Base-by-base conservation (phyloP, 1,140 invertebrate genomes). In the Macrotrachela quadricornifera region DNA sequence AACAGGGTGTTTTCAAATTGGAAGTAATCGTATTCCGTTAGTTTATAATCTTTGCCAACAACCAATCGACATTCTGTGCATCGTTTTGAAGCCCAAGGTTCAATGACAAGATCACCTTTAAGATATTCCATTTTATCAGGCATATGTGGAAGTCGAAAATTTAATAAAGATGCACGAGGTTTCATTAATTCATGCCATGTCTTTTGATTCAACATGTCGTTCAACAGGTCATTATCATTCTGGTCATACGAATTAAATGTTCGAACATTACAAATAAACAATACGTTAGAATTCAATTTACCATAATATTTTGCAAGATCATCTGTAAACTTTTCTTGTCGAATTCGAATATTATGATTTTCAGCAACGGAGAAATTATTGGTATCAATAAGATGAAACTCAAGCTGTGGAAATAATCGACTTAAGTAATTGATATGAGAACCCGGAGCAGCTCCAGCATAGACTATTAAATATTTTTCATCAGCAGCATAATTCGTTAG, bases 391-490 rank as follows among this genome's bases (percentile, higher is more conserved):
- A 50, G 15, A 42, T 42, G 11, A 30, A 42, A 50, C 14, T 42
- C 21, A 8, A 50, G 10, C 30, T 42, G 30, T 18, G 49, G 49
- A 50, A 50, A 50, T 40, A 50, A 30, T 50, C 30, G 11, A 50
- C 17, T 42, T 13, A 50, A 42, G 42, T n/a, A 50, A 21, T 50
- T 40, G n/a, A 50, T 21, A 42, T 50, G 49, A 13, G 42, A 11
- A 17, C 49, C 49, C 9, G 49, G 49, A n/a, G 49, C 49, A 42
- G 49, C 49, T 14, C 49, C 49, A 13, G 49, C 49, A 50, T 50
- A 50, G 14, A 50, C 21, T n/a, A 50, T 17, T 10, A n/a, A 9
- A 14, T 42, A 42, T 0, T 39, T 17, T 42, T 30, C 15, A 42
- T 50, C 49, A 30, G 13, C 6, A 50, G 39, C 41, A 42, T 14